Base-by-base conservation (phyloP, 1,140 invertebrate species). In the Drosophila fuyamai region DNA sequence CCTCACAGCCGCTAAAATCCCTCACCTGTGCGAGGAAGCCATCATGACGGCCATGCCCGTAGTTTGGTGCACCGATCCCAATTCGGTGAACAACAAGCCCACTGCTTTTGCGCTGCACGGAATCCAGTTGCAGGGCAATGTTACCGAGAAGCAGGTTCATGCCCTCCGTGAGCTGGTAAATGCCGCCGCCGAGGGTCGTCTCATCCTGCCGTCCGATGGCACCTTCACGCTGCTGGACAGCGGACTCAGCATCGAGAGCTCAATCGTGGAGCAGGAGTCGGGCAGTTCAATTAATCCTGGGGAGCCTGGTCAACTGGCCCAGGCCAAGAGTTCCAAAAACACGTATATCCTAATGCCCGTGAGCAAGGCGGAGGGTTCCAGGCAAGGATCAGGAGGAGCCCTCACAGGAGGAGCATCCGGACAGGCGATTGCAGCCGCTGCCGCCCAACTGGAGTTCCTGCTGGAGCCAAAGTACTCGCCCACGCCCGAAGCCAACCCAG, bases 1-100 rank as follows among this genome's bases (percentile, higher is more conserved):
- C 18, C 56, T 13, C 40, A 59, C 55, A 73, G 70, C 55, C 13
- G 44, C 14, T 47, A 44, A 41, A 7, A 29, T n/a, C 13, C 8
- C 13, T 29, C 8, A 43, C 18, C 29, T 9, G 12, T 13, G 9
- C 67, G 9, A 46, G 23, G 5, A 38, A 32, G 18, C n/a, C 29
- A 71, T 12, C 29, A 92, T 92, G 88, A 79, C 91, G 48, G 79
- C 88, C 61, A 92, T 90, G 80, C 92, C 92, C 8, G 92, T 92
- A 32, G 92, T 92, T 12, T 92, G 92, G 92, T 92, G 92, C 60
- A 88, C 92, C 53, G 90, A 92, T 84, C 92, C 92, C 38, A 92
- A 92, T 71, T 92, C 92, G 79, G 90, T 90, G 41, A 92, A 91
- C 67, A 92, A 92, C 54, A 92, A 92, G 44, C 92, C 92, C n/a